Percentiles rank a stretch among this genome's conserved stretches.
phyloP scores from a whole-genome alignment of 1,140 invertebrate genomes.

The Hycleus phaleratus region DNA sequence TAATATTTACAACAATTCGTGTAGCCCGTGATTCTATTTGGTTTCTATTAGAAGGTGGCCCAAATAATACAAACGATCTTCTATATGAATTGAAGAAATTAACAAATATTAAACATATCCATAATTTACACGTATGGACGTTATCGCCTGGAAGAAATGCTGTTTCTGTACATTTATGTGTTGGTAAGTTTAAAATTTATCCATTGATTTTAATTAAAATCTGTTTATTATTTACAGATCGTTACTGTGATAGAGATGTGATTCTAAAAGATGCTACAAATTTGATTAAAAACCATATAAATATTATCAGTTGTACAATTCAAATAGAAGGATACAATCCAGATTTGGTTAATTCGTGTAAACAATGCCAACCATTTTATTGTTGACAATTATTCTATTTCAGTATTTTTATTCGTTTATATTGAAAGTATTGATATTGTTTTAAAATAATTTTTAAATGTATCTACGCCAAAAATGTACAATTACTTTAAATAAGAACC shows the following conservation, averaged over 20 bases:
- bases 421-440: too few species aligned
- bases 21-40: constrained; percentile 67
- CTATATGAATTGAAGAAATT: constrained; percentile 49
- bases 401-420: too few species aligned
- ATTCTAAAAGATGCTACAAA: constrained; percentile 48
- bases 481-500: too few species aligned
- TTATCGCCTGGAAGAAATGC: constrained; percentile 65
- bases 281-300: constrained; percentile 46
- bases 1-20: constrained; percentile 69
- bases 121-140: constrained; percentile 74
- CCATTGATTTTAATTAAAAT: background rate
- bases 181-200: constrained; percentile 48
- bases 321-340: constrained; percentile 49
- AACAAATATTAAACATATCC: constrained; percentile 63
- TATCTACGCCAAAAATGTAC: too few species aligned
- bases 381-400: too few species aligned
- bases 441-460: too few species aligned
- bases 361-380: constrained; percentile 4
- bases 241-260: constrained; percentile 41
- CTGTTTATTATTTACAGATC: constrained; percentile 41
- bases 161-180: constrained; percentile 64
- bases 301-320: constrained; percentile 53
- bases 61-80: constrained; percentile 51
- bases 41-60: constrained; percentile 75
- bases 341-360: constrained; percentile 29